Base-by-base conservation (phyloP, 2,888 invertebrate species). In the Imbricaverruca yamaguchii region DNA sequence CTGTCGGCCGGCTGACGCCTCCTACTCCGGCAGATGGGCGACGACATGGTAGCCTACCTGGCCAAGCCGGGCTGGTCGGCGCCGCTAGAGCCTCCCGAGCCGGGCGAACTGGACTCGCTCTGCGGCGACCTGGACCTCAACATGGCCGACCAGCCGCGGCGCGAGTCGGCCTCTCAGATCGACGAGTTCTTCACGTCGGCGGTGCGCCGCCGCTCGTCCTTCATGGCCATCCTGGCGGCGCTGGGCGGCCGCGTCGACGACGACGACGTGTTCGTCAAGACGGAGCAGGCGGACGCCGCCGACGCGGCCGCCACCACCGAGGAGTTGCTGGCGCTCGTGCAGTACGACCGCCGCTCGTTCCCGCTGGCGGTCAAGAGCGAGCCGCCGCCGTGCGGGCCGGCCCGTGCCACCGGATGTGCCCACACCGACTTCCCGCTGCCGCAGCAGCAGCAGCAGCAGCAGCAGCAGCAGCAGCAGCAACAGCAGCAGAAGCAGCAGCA, bases 161-260 rank as follows among this genome's bases (percentile, higher is more conserved):
- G 91, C 84, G 90, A 91, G 86, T 90, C 91, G 85, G 91, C 90
- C 25, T 89, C 90, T 18, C 89, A 90, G 83, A 89, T 91, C 83
- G 92, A 92, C 87, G 92, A 92, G 85, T 92, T 92, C 87, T 92
- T 92, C 88, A 85, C 85, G 57, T 86, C 85, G 81, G 80, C 61
- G 23, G 59, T 80, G 59, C 85, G 53, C 82, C 79, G 80, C 57
- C 61, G 56, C 69, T 81, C 61, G 18, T 82, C 74, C 21, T 79
- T 23, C 57, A 57, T 59, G 59, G 57, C 59, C 57, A 79, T 79
- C 57, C 79, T 79, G 79, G 23, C 23, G 23, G 79, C 79, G 13
- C 79, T 79, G 57, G 18, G n/a, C 21, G 63, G 53, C 18, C 23
- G 39, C 57, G 13, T 18, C 12, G 63, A 80, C 11, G 61, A 80